Conservation (phyloP, 1,140 invertebrate species). For the Amphibalanus amphitrite region DNA sequence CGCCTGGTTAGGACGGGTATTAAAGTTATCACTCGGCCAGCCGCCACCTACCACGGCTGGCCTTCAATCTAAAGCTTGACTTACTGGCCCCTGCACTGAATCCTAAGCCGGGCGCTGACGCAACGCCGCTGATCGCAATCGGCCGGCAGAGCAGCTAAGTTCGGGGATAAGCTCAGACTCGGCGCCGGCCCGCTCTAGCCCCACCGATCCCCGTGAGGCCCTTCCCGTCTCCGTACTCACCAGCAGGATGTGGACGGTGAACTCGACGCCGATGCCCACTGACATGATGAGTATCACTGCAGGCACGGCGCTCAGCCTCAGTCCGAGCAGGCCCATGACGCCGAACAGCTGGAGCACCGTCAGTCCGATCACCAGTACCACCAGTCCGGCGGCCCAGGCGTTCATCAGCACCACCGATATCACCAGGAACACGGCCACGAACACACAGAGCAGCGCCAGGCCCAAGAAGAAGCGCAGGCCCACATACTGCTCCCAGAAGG, state of each 20-base stretch:
- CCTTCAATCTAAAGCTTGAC: no score
- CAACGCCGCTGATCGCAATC: no score
- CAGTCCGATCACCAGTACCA: constrained; percentile 52
- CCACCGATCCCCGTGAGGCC: no score
- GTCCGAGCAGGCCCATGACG: constrained; percentile 64
- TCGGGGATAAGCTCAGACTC: no score
- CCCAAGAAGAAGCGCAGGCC: constrained; percentile 57
- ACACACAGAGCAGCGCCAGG: constrained; percentile 55
- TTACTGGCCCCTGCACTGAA: no score
- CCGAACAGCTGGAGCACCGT: constrained; percentile 69
- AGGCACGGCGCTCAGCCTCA: constrained; percentile 75
- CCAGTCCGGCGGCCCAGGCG: constrained; percentile 60
- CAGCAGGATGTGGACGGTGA: constrained; percentile 66
- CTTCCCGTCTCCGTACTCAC: no score
- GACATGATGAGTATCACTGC: constrained; percentile 74
- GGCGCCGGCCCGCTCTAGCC: no score
- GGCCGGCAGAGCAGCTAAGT: no score
- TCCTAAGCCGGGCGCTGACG: no score
- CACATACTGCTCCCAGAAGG: constrained; percentile 97
- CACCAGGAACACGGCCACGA: constrained; percentile 53
- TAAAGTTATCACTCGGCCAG: no score
- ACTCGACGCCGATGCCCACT: constrained; percentile 72
- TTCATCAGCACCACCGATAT: constrained; percentile 59
- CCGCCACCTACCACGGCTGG: no score
- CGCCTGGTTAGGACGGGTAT: no score